phyloP scores from a whole-genome alignment of 92 coral and sea anemone genomes.

The Phenganax marumi region DNA sequence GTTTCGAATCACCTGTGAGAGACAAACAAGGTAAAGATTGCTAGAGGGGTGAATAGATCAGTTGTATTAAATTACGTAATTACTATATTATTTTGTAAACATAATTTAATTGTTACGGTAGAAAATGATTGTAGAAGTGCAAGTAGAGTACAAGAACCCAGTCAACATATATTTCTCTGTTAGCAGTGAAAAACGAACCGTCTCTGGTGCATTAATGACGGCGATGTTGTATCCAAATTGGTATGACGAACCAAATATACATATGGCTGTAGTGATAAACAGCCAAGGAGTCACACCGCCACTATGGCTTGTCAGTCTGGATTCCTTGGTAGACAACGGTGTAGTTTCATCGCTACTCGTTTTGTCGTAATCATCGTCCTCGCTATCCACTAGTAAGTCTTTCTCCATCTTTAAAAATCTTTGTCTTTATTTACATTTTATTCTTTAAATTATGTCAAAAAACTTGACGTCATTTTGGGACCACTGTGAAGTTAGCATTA shows the following conservation, averaged over 20 bases:
- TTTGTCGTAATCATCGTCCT: conserved; percentile 20
- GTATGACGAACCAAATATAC: conserved; percentile 77
- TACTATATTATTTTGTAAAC: too few relatives aligned
- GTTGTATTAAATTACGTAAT: too few relatives aligned
- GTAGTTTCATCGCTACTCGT: conserved; percentile 4
- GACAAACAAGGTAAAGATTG: too few relatives aligned
- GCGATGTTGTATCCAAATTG: conserved; percentile 89
- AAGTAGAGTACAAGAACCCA: too few relatives aligned
- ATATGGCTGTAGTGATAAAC: conserved; percentile 63
- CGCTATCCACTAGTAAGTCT: conserved; percentile 18
- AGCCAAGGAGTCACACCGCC: conserved; percentile 62
- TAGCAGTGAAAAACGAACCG: conserved; percentile 48
- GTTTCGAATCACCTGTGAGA: conserved; percentile 63
- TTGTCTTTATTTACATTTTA: background rate
- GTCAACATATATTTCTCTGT: background rate
- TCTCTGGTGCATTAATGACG: conserved; percentile 78
- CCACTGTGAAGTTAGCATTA: background rate
- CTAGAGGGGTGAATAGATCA: too few relatives aligned
- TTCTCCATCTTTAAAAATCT: background rate
- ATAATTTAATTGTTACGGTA: too few relatives aligned
- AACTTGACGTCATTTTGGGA: too few relatives aligned
- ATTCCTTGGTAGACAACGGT: conserved; percentile 8
- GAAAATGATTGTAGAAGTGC: too few relatives aligned
- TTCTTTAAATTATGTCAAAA: too few relatives aligned
- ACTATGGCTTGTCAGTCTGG: background rate